Evolutionary conservation across 2,888 invertebrate species (phyloP), one percentile per base, ranked within the genome.

Genomic region (Phymatocera aterrima): DNA sequence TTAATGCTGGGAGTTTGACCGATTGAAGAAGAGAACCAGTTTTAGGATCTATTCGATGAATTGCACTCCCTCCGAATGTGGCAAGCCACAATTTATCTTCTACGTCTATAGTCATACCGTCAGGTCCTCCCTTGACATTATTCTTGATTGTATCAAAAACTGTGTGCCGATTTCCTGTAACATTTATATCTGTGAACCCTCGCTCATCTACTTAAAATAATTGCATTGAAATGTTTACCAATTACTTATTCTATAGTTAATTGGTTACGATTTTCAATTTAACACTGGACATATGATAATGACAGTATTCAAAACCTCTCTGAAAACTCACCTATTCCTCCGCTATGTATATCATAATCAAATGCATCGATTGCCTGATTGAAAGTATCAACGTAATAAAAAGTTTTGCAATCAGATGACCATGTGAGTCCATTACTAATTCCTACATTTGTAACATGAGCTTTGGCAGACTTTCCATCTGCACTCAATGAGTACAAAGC

Each of bases 61-160:
- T 24, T 40, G 75, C 75, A 57, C 75, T 43, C 40, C 60, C 75
- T n/a, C 28, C 75, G 15, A 57, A 60, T 37, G 37, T 57, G 40
- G 60, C 75, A 54, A 75, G 28, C 75, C 75, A 75, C 60, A 75
- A 60, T 24, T 75, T 75, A 57, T 75, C 60, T 40, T 75, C 75
- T 43, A 34, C n/a, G 21, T 75, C 75, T 28, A 75, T 75, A n/a
- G 75, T 40, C 57, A 75, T 75, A 24, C 75, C 75, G 18, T 75
- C 75, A 24, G 75, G 60, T n/a, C 51, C 12, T n/a, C 75, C 75
- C 21, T 40, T 15, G 0, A 75, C n/a, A 10, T 75, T 54, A 40
- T 75, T 37, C 24, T 75, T 75, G 0, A 15, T 43, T 3, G n/a
- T 54, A n/a, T 75, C 75, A 28, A 75, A 75, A 40, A 75, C 60